Evolutionary conservation across 2,113 vertebrate genomes (phyloP).

Genomic region (Nestor notabilis): DNA sequence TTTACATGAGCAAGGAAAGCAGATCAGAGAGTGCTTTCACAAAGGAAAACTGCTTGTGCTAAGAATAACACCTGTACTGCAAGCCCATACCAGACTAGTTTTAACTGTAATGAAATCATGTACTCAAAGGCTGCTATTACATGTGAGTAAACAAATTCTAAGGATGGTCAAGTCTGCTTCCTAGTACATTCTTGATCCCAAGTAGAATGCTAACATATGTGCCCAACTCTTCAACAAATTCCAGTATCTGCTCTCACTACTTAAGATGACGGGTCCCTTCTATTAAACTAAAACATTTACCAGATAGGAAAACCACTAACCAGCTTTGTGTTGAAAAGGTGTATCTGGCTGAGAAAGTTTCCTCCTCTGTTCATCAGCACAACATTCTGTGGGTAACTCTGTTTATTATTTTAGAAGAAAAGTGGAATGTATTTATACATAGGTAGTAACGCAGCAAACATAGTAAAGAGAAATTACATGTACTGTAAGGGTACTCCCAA

Average conservation of each 20-base stretch:
- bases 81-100: neutral
- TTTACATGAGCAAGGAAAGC: neutral
- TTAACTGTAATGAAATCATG: neutral
- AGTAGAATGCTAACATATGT: accelerated
- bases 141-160: neutral
- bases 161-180: neutral
- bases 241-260: neutral
- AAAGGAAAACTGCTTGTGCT: neutral
- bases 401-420: neutral
- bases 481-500: neutral
- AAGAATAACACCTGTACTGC: neutral
- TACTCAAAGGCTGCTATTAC: neutral
- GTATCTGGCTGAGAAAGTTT: neutral
- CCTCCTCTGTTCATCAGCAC: constrained; percentile 1
- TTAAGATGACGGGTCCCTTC: neutral
- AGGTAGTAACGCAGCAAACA: neutral
- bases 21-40: neutral
- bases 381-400: neutral
- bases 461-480: neutral
- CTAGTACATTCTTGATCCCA: neutral
- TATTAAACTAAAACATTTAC: neutral
- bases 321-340: constrained; percentile 36
- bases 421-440: neutral
- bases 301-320: neutral
- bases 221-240: neutral